A percentile compares a stretch with the other conserved stretches of the same genome.
phyloP scores from a whole-genome alignment of 2,113 vertebrate species.

The Bombycilla garrulus region DNA sequence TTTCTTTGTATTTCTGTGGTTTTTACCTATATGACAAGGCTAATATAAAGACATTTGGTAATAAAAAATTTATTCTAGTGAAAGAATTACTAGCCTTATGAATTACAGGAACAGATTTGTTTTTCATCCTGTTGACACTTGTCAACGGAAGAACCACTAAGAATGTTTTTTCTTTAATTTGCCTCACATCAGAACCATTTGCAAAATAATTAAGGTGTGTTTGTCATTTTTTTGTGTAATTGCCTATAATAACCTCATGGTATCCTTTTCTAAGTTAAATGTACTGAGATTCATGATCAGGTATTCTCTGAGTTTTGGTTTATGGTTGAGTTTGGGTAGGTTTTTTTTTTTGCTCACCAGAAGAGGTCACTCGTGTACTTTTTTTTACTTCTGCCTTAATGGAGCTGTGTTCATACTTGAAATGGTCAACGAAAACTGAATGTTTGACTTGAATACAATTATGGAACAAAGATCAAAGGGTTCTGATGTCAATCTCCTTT shows the following conservation, averaged over 20 bases:
- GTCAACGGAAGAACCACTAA: background rate
- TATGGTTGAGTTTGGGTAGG: background rate
- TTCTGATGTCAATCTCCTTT: background rate
- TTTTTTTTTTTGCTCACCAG: background rate
- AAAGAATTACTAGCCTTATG: background rate
- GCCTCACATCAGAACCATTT: background rate
- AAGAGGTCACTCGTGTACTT: constrained; percentile 15
- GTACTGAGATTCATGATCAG: background rate
- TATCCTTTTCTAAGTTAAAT: background rate
- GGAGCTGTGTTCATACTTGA: background rate
- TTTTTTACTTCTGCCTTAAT: background rate
- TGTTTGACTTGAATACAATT: background rate
- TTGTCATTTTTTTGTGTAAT: background rate
- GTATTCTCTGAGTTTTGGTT: background rate
- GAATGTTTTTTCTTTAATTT: background rate
- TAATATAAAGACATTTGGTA: background rate
- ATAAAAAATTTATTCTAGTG: background rate
- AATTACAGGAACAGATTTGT: background rate
- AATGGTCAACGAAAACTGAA: background rate
- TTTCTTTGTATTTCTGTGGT: background rate
- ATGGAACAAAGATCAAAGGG: background rate
- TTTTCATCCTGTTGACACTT: background rate
- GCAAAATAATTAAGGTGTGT: background rate
- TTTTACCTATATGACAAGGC: background rate
- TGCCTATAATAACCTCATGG: background rate